Evolutionary conservation across 2,113 vertebrate species (phyloP).

Genomic region (Pagrus major): DNA sequence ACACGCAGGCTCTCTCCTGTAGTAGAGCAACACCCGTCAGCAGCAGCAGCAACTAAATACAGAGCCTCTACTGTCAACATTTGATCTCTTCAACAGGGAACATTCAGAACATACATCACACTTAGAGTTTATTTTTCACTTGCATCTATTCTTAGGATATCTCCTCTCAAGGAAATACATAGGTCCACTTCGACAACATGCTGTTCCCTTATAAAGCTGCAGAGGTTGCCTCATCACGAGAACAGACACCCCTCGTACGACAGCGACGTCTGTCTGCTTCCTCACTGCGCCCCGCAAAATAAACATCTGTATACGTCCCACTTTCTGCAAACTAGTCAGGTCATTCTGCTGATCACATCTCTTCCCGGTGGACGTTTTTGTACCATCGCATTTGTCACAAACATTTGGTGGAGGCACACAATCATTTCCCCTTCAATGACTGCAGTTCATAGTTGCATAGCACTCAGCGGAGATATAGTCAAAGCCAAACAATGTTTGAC

Average conservation of each 20-base stretch:
- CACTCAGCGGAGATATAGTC: constrained; percentile 35
- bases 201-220: constrained; percentile 63
- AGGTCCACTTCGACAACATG: constrained; percentile 71
- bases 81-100: constrained; percentile 48
- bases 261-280: constrained; percentile 17
- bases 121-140: constrained; percentile 45
- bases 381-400: constrained; percentile 67
- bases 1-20: constrained; percentile 41
- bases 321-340: constrained; percentile 31
- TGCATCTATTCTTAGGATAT: constrained; percentile 54
- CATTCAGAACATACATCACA: constrained; percentile 45
- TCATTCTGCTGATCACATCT: constrained; percentile 35
- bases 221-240: constrained; percentile 14
- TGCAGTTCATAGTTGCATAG: constrained; percentile 73
- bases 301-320: constrained; percentile 26
- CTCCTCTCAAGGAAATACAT: constrained; percentile 55
- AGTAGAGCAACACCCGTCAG: constrained; percentile 58
- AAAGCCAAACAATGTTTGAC: constrained; percentile 25
- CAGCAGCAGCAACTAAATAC: constrained; percentile 70
- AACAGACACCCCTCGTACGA: constrained; percentile 28
- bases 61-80: constrained; percentile 49
- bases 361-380: constrained; percentile 53
- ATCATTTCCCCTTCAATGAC: constrained; percentile 40
- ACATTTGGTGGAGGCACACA: constrained; percentile 53
- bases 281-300: constrained; percentile 39